These are phyloP conservation scores for Panthera tigris DNA, from an alignment of 2,113 vertebrate genomes.

Conservation along the genomic window DNA sequence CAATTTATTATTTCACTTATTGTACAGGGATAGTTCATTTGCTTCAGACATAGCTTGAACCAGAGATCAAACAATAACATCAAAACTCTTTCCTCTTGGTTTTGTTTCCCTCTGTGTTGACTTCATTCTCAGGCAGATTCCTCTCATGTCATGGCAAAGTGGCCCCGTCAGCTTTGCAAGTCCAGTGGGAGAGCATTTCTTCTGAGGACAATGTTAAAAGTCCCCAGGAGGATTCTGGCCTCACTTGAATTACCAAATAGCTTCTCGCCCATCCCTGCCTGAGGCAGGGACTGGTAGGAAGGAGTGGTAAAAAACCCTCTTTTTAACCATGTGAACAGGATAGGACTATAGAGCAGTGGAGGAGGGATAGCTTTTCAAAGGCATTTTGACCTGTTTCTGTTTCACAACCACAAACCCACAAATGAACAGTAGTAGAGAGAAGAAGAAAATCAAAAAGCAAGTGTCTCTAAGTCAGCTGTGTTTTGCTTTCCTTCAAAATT, in stretches of 20 bases:
- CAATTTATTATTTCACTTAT: background rate
- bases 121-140: conserved; percentile 1
- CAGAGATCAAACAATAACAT: background rate
- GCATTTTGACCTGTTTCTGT: background rate
- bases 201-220: background rate
- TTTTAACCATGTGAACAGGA: background rate
- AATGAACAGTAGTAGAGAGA: background rate
- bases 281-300: background rate
- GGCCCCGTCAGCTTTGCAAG: background rate
- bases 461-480: background rate
- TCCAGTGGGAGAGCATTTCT: background rate
- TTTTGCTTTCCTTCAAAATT: background rate
- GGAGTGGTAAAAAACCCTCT: background rate
- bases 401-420: conserved; percentile 5
- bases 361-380: background rate
- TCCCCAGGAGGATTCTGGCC: background rate
- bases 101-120: background rate
- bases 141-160: background rate
- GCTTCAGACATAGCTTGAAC: background rate
- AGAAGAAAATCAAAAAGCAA: background rate
- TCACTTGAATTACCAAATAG: background rate
- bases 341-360: background rate
- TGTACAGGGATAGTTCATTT: background rate
- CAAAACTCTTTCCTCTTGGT: background rate
- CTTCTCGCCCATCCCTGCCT: background rate